phyloP scores from a whole-genome alignment of 1,140 invertebrate genomes.

The Halictus rubicundus region DNA sequence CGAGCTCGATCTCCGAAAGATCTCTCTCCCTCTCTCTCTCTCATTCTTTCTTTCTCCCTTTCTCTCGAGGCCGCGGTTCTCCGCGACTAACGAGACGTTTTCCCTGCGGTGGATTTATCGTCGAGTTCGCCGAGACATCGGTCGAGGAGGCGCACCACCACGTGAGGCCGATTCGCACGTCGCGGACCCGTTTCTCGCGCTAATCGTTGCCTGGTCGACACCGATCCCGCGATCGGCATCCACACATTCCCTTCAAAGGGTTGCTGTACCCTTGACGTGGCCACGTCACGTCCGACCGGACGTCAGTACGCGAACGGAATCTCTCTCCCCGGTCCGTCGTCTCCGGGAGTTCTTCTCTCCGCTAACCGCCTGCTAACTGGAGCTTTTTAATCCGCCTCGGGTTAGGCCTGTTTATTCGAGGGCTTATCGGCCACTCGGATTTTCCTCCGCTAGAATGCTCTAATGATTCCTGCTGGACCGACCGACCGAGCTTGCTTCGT shows the following conservation, averaged over 20 bases:
- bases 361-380: neutral
- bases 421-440: too few relatives aligned
- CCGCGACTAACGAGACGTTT: constrained; percentile 65
- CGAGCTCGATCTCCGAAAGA: constrained; percentile 63
- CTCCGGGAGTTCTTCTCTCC: neutral
- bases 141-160: neutral
- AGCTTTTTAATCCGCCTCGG: too few relatives aligned
- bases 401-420: too few relatives aligned
- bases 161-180: constrained; percentile 53
- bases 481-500: too few relatives aligned
- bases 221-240: constrained; percentile 57
- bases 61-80: constrained; percentile 28
- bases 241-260: constrained; percentile 45
- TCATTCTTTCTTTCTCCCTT: constrained; percentile 3
- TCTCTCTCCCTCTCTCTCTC: constrained; percentile 34
- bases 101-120: constrained; percentile 66
- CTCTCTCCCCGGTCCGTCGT: neutral
- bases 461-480: too few relatives aligned
- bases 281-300: constrained; percentile 33
- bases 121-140: constrained; percentile 39
- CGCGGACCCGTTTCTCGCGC: constrained; percentile 56
- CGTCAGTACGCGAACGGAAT: neutral
- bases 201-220: constrained; percentile 65
- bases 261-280: constrained; percentile 45
- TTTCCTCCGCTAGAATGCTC: too few relatives aligned